A percentile compares a stretch with the other conserved stretches of the same genome.
phyloP scores from a whole-genome alignment of 2,888 invertebrate genomes.

The Trilocha varians region DNA sequence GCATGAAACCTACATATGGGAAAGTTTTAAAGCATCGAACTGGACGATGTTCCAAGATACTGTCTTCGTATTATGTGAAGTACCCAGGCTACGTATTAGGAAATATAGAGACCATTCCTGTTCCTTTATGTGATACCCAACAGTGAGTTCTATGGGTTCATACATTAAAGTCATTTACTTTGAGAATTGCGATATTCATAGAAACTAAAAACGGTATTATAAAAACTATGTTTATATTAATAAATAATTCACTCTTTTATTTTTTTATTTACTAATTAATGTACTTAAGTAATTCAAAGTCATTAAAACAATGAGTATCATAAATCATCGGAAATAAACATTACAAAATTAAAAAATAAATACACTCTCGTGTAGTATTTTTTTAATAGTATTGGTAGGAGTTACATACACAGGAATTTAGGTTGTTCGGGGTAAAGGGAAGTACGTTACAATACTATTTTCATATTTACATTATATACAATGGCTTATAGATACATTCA shows the following conservation, averaged over 20 bases:
- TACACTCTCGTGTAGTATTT: slow-evolving; percentile 65
- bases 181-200: too few relatives aligned
- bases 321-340: slow-evolving; percentile 8
- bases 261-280: slow-evolving; percentile 4
- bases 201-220: too few relatives aligned
- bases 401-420: slow-evolving; percentile 74
- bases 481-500: slow-evolving; percentile 52
- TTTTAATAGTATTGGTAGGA: slow-evolving; percentile 76
- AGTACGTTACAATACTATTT: slow-evolving; percentile 74
- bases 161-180: too few relatives aligned
- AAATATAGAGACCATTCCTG: too few relatives aligned
- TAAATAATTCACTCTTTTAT: slow-evolving; percentile 5
- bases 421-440: slow-evolving; percentile 71
- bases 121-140: too few relatives aligned
- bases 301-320: slow-evolving; percentile 8
- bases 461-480: slow-evolving; percentile 75
- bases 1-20: too few relatives aligned
- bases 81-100: too few relatives aligned
- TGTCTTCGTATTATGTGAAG: too few relatives aligned
- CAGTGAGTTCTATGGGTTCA: too few relatives aligned
- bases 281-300: slow-evolving; percentile 4
- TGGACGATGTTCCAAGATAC: too few relatives aligned
- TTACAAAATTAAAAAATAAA: slow-evolving; percentile 24
- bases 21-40: too few relatives aligned
- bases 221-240: slow-evolving; percentile 5